Percentiles rank a stretch among this genome's conserved stretches.
Evolutionary conservation across 1,140 invertebrate species (phyloP).

Genomic region (Temnothorax nylanderi): DNA sequence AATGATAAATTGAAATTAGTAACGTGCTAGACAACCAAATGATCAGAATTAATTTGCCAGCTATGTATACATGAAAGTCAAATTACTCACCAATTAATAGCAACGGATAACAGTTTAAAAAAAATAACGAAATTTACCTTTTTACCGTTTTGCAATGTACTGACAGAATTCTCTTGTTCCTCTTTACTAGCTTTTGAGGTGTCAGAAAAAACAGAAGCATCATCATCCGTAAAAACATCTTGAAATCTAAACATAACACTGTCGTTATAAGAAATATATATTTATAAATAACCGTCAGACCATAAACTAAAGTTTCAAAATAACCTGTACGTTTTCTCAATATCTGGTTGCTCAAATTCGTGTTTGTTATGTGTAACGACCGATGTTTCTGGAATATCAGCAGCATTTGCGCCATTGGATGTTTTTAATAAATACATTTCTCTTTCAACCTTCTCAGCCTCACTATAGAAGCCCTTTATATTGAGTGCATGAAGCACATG

Average conservation of each 20-base stretch:
- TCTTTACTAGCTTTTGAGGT: not conserved
- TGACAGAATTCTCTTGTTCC: not conserved
- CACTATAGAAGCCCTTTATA: not conserved
- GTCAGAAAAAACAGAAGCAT: not conserved
- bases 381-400: not conserved
- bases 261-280: not conserved
- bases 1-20: not conserved
- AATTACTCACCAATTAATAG: not conserved
- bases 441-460: not conserved
- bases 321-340: not conserved
- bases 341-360: too few relatives aligned
- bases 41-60: not conserved
- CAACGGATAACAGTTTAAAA: not conserved
- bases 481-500: not conserved
- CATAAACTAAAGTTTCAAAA: not conserved
- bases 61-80: not conserved
- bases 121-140: conserved; percentile 37
- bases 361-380: not conserved
- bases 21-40: not conserved
- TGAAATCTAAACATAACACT: conserved; percentile 36
- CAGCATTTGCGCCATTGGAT: not conserved
- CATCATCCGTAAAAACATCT: not conserved
- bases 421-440: not conserved
- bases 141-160: not conserved
- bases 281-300: not conserved